Base-by-base conservation (phyloP, 1,140 invertebrate genomes). In the Sycobia sp. region DNA sequence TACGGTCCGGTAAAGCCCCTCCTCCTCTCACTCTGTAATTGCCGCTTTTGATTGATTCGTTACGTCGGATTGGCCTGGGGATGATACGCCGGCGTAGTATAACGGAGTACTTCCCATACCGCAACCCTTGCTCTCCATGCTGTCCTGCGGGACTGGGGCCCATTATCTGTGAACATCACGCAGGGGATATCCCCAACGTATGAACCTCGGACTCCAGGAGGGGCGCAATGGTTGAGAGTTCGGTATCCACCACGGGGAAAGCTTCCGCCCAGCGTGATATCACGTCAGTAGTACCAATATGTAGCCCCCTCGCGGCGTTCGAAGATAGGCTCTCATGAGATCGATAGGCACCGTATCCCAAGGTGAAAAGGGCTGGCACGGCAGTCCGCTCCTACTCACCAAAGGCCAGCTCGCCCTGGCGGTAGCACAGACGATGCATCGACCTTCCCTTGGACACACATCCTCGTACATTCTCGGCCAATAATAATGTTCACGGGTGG, bases 181-280 rank as follows among this genome's bases (percentile, higher is more conserved):
- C 36, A n/a, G 23, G 0, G 51, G 51, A 39, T 39, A 54, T 3
- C 51, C 34, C 51, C 51, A 39, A 3, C 51, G 32, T 13, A 2
- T 5, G 11, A 54, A 68, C 0, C 14, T 68, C 43, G 14, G 29
- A 50, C 20, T 61, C 58, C 2, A 61, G n/a, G 4, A 44, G 38
- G 8, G 13, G 16, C 4, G 18, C 11, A 3, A 62, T 25, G 3
- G 2, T 22, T 2, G 18, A 1, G 5, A 51, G 38, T 43, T 67
- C 39, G 0, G 68, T 32, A 9, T 34, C 36, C 0, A 34, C 1
- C 0, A 66, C 0, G 23, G 13, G 55, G 11, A 58, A 62, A 2
- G 63, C 69, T 34, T 70, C 64, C 0, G 58, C 53, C 63, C 68
- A 69, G 29, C 62, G 23, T 4, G 62, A 66, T 9, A 66, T 67